A percentile compares a stretch with the other conserved stretches of the same genome.
Conservation (phyloP, 1,140 invertebrate species). For the Pomacea maculata region DNA sequence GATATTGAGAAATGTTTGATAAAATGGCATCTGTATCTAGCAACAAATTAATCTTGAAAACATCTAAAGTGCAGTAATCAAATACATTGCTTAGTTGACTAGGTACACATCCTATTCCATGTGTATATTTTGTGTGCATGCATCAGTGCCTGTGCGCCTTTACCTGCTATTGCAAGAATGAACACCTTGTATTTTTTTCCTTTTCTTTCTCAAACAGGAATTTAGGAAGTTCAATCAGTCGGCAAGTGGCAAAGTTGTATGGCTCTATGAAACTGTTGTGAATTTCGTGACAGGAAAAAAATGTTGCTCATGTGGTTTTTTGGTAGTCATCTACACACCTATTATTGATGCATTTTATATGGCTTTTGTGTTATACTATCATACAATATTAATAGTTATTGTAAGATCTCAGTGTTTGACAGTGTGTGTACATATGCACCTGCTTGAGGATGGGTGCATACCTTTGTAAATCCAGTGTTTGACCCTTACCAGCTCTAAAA, state of each 20-base stretch:
- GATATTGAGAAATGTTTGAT: too few relatives aligned
- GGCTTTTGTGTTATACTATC: background rate
- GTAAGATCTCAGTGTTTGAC: background rate
- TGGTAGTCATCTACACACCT: too few relatives aligned
- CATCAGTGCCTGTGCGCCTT: too few relatives aligned
- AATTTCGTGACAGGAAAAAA: background rate
- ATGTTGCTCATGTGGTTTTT: too few relatives aligned
- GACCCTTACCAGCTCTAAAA: background rate
- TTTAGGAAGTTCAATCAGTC: slow-evolving; percentile 14
- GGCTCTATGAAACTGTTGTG: background rate
- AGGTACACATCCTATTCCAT: too few relatives aligned
- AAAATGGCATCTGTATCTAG: too few relatives aligned
- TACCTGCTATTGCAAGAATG: too few relatives aligned
- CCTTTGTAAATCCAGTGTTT: background rate
- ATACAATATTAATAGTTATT: background rate
- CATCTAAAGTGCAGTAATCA: too few relatives aligned
- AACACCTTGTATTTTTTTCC: background rate
- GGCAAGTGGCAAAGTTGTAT: slow-evolving; percentile 17
- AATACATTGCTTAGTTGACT: too few relatives aligned
- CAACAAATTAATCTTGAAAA: too few relatives aligned
- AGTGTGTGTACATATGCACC: background rate
- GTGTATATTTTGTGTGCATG: too few relatives aligned
- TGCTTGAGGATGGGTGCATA: background rate
- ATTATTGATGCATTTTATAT: too few relatives aligned
- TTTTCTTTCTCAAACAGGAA: slow-evolving; percentile 12